phyloP scores from a whole-genome alignment of 1,140 invertebrate species.

The Papilio glaucus region DNA sequence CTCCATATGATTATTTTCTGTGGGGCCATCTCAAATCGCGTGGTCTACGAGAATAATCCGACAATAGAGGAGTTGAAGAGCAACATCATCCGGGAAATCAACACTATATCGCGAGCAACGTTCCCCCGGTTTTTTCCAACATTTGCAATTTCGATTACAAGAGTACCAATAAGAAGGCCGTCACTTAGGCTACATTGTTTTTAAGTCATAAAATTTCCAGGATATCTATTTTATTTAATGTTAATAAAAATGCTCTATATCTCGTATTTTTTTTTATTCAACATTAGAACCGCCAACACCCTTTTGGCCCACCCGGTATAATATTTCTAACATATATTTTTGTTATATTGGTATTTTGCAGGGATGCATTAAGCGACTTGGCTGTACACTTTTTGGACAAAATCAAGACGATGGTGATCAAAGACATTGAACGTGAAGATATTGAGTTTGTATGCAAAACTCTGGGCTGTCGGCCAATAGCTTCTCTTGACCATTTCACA shows the following conservation, averaged over 20 bases:
- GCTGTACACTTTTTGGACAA: slow-evolving; percentile 99
- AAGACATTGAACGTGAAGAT: slow-evolving; percentile 98
- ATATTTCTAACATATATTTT: not conserved
- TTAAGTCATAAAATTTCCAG: slow-evolving; percentile 43
- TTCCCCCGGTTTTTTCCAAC: slow-evolving; percentile 42
- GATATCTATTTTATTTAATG: too few species aligned
- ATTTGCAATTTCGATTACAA: slow-evolving; percentile 43
- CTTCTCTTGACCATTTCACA: slow-evolving; percentile 98
- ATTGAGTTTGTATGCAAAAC: slow-evolving; percentile 99
- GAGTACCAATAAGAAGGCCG: slow-evolving; percentile 44
- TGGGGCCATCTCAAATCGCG: slow-evolving; percentile 43
- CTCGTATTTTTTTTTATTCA: not conserved
- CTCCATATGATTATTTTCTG: slow-evolving; percentile 57
- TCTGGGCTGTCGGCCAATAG: slow-evolving; percentile 97
- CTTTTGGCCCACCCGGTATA: too few species aligned
- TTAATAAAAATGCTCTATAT: too few species aligned
- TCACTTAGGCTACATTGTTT: slow-evolving; percentile 45
- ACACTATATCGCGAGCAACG: slow-evolving; percentile 42
- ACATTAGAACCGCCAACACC: too few species aligned
- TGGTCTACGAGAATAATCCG: too few species aligned
- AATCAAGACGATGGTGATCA: slow-evolving; percentile 99
- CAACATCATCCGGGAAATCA: too few species aligned
- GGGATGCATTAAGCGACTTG: slow-evolving; percentile 98
- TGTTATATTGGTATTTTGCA: slow-evolving; percentile 57
- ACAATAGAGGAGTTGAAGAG: not conserved